Evolutionary conservation across 2,113 vertebrate genomes (phyloP), one percentile per base, ranked within the genome.

Genomic region (Oxygymnocypris stewartii): DNA sequence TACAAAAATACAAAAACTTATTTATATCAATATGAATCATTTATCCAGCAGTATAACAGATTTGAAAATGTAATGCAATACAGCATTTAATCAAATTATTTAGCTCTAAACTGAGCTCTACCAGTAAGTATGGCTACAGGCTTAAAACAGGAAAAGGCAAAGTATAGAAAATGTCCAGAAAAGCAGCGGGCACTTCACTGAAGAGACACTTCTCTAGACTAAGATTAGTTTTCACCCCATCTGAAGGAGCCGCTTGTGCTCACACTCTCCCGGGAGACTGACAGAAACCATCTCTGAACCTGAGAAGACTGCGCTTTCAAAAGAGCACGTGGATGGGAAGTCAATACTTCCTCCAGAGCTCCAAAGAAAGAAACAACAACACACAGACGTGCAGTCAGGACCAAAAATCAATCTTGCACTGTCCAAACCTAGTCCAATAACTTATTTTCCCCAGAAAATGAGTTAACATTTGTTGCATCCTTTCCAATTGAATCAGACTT

Each of bases 121-220:
- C 31, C 71, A 42, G 9, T 71, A 40, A 40, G 7, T 74, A 44
- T 42, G 40, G 71, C 20, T n/a, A 9, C 2, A 73, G 3, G 28
- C 63, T 35, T 31, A 74, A 74, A 23, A n/a, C 20, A 42, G 0
- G 4, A 20, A 73, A 23, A 73, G 35, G 8, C 18, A 0, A 42
- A 73, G 16, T 54, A 18, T 57, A 42, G 18, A 10, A 73, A 73
- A 73, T 1, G 0, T 12, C 5, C 6, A 23, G 18, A 23, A 42
- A 73, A 42, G 71, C 4, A 44, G 71, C 12, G 35, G 18, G 4
- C 9, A 4, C 73, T 6, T 71, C 67, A 71, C 67, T 71, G 9
- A 71, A 51, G 74, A 77, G 42, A 83, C 42, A 69, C 82, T 91
- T 88, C 92, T 94, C 71, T 13, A 44, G 3, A 42, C 37, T 2